phyloP scores from a whole-genome alignment of 2,888 invertebrate genomes.

The Lepidochitona cinerea region DNA sequence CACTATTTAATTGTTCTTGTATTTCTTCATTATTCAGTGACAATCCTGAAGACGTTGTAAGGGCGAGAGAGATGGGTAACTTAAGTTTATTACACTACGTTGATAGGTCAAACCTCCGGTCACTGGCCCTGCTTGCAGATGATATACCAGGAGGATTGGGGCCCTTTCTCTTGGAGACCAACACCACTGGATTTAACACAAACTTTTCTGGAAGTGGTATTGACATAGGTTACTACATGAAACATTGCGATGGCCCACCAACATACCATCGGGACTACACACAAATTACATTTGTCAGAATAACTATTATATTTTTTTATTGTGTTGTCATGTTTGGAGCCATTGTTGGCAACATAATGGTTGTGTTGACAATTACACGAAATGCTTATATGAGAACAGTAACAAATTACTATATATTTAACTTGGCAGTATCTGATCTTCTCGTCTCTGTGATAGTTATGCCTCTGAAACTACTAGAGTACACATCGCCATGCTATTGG shows the following conservation, averaged over 20 bases:
- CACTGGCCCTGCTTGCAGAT: neutral
- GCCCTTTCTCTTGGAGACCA: neutral
- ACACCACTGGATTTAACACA: neutral
- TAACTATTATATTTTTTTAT: conserved; percentile 64
- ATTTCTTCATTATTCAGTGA: no score
- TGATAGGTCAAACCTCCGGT: neutral
- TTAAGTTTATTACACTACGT: neutral
- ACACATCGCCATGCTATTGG: conserved; percentile 70
- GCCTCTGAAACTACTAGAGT: conserved; percentile 72
- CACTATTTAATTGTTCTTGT: no score
- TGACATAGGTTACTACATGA: neutral
- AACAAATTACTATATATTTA: conserved; percentile 72
- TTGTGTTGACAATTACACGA: conserved; percentile 69
- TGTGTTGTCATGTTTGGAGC: conserved; percentile 67
- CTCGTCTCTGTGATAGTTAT: conserved; percentile 71
- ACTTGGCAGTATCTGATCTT: conserved; percentile 71
- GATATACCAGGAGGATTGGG: neutral
- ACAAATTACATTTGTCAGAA: conserved; percentile 62
- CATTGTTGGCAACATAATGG: conserved; percentile 69
- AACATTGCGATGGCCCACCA: neutral
- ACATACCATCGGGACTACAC: conserved; percentile 58
- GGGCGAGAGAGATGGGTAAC: no score
- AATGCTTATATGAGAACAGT: conserved; percentile 72
- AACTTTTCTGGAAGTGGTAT: neutral
- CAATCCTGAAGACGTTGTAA: no score